phyloP scores from a whole-genome alignment of 92 coral and sea anemone species.

The Palythoa grandiflora region DNA sequence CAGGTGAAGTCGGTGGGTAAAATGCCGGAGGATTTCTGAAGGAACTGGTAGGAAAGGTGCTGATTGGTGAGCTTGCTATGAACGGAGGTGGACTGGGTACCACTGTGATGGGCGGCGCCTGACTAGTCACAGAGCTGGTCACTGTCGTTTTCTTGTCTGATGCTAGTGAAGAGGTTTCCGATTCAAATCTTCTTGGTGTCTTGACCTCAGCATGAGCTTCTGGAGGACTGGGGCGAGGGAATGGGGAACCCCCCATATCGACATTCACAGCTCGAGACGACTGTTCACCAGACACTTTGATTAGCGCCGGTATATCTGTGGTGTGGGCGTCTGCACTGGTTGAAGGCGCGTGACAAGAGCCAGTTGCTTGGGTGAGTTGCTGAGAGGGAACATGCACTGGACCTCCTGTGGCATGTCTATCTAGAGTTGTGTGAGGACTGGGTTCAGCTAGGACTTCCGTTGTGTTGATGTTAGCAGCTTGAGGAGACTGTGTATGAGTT shows the following conservation, averaged over 20 bases:
- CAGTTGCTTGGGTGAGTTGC: too few relatives aligned
- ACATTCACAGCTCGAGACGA: background rate
- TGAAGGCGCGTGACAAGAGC: too few relatives aligned
- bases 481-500: background rate
- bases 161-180: conserved; percentile 42
- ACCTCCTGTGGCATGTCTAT: too few relatives aligned
- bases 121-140: conserved; percentile 31
- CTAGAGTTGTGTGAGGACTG: too few relatives aligned
- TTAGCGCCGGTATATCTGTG: too few relatives aligned
- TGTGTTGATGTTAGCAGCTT: background rate
- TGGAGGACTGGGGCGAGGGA: background rate
- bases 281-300: too few relatives aligned
- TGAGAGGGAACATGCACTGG: too few relatives aligned
- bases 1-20: conserved; percentile 23
- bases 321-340: too few relatives aligned
- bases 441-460: too few relatives aligned
- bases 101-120: conserved; percentile 35
- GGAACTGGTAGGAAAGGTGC: conserved; percentile 44
- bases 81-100: conserved; percentile 28
- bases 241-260: background rate
- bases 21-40: conserved; percentile 41
- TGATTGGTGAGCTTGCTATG: conserved; percentile 13
- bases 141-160: conserved; percentile 18
- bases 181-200: conserved; percentile 33
- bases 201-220: conserved; percentile 37